Evolutionary conservation across 2,888 invertebrate species (phyloP), one percentile per base, ranked within the genome.

Genomic region (Crematogaster levior): DNA sequence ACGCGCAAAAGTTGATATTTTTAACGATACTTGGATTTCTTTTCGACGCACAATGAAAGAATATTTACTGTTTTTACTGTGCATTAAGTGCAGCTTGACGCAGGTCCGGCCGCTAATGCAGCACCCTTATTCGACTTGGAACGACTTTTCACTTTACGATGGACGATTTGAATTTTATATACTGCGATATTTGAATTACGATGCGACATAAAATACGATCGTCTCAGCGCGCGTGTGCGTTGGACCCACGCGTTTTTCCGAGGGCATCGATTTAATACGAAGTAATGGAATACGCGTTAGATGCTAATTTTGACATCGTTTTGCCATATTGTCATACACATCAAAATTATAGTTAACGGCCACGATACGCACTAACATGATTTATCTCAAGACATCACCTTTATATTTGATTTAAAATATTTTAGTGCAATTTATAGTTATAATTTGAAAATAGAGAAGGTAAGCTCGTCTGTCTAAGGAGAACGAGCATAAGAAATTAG

Each of bases 111-210:
- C 66, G 53, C 81, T 77, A 81, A 85, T 73, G 63, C 81, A 81
- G 12, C 56, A 24, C 75, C 61, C 84, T 86, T 85, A 86, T 81
- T 70, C 81, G 81, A 83, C 82, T 83, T 81, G 65, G 73, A 85
- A 86, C 77, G 85, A 86, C 85, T 86, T 85, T 82, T 79, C 77
- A 66, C 73, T 84, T 85, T 85, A 85, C 80, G 85, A 84, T 65
- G 75, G 58, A 24, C 82, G 84, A 84, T 85, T 86, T 85, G 81
- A 85, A 86, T 85, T 86, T 86, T 86, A 86, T 85, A 80, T 77
- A 80, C 77, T 66, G 60, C 68, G 74, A 77, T 85, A 83, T 86
- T 86, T 86, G 84, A 86, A 86, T 86, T 85, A 86, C 77, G 83
- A 81, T 66, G 83, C 61, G 37, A 24, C 81, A 72, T 86, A 86